These are phyloP conservation scores for Hyperoodon ampullatus DNA, from an alignment of 2,113 vertebrate species.

Conservation along the genomic window DNA sequence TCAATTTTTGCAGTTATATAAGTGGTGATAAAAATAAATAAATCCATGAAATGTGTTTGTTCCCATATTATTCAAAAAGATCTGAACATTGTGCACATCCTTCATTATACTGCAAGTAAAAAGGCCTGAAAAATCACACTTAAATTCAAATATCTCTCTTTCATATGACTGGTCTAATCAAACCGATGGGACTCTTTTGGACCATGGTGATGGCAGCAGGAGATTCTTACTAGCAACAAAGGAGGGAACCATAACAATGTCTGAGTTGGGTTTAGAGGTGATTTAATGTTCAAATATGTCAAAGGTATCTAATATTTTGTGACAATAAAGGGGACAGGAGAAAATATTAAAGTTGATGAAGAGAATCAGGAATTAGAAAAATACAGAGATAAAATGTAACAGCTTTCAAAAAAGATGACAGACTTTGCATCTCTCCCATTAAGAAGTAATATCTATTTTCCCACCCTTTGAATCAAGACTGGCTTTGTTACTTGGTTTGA, in stretches of 20 bases:
- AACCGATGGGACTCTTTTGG: neutral
- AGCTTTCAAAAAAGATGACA: neutral
- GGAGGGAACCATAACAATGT: neutral
- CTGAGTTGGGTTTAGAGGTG: neutral
- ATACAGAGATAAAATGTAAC: neutral
- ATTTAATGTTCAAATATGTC: neutral
- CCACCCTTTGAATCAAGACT: neutral
- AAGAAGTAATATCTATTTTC: neutral
- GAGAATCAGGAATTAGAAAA: neutral
- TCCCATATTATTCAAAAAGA: neutral
- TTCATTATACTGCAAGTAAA: neutral
- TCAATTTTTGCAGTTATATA: neutral
- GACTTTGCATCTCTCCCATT: neutral
- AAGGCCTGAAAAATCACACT: neutral
- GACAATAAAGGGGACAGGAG: neutral
- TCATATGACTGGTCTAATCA: neutral
- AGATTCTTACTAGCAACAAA: neutral
- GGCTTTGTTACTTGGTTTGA: neutral
- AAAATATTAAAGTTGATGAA: neutral
- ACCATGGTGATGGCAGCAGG: neutral
- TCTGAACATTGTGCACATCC: accelerated
- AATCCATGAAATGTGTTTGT: neutral
- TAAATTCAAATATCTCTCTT: neutral
- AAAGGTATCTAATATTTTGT: neutral
- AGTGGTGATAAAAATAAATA: neutral